phyloP scores from a whole-genome alignment of 2,888 invertebrate species.

The Ryuthela nishihirai region DNA sequence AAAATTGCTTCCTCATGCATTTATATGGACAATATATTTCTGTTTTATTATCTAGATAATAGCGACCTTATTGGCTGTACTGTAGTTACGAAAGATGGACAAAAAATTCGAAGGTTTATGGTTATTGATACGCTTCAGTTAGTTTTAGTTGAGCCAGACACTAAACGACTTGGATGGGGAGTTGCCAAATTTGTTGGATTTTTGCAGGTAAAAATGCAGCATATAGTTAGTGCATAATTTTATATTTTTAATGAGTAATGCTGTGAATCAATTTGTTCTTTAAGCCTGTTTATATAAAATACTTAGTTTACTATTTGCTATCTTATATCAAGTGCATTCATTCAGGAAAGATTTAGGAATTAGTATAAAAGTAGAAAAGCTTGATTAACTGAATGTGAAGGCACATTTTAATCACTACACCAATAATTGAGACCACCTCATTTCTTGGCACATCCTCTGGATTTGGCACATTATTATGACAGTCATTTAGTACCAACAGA shows the following conservation, averaged over 20 bases:
- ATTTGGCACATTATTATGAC: no score
- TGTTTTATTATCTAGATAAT: conserved; percentile 67
- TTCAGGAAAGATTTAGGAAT: no score
- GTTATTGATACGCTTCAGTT: conserved; percentile 94
- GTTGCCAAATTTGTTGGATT: conserved; percentile 95
- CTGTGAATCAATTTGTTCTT: neutral
- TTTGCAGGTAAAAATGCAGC: conserved; percentile 59
- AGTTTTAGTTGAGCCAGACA: conserved; percentile 95
- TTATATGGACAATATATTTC: neutral
- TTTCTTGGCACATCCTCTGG: no score
- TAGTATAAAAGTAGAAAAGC: no score
- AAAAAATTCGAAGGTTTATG: conserved; percentile 72
- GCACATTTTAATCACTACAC: no score
- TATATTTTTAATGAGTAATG: neutral
- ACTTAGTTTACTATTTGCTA: neutral
- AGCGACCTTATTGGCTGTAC: conserved; percentile 96
- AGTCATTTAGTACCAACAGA: no score
- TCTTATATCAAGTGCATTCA: no score
- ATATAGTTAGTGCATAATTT: no score
- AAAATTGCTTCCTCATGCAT: conserved; percentile 2
- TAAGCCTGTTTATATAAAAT: neutral
- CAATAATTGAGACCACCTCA: no score
- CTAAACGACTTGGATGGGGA: conserved; percentile 92
- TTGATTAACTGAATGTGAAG: no score
- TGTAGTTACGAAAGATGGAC: conserved; percentile 82